Percentiles rank a stretch among this genome's conserved stretches.
Conservation (phyloP, 2,888 invertebrate species). For the Ptycholaimellus sp. region DNA sequence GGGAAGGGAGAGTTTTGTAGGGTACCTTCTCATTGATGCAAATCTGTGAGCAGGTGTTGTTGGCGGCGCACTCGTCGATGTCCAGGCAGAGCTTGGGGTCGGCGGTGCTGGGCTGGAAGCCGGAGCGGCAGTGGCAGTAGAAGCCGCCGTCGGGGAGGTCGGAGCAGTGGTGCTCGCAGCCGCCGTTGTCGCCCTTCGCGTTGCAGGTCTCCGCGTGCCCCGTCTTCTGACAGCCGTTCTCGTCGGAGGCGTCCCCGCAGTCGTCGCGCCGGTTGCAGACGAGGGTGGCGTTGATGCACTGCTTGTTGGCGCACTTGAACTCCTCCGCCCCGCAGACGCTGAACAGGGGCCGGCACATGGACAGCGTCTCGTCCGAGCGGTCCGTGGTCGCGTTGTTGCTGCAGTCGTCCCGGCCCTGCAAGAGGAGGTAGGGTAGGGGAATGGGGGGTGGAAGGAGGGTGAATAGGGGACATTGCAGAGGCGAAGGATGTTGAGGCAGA, state of each 20-base stretch:
- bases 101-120: conserved; percentile 43
- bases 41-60: conserved; percentile 69
- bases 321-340: conserved; percentile 23
- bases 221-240: conserved; percentile 59
- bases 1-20: too few relatives aligned
- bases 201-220: conserved; percentile 16
- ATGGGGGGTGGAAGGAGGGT: too few relatives aligned
- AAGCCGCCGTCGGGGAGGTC: conserved; percentile 61
- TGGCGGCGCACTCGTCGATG: conserved; percentile 29
- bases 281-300: conserved; percentile 39
- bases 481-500: conserved; percentile 22
- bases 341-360: too few relatives aligned
- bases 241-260: conserved; percentile 43
- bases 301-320: conserved; percentile 28
- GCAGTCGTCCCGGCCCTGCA: too few relatives aligned
- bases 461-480: conserved; percentile 24
- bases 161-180: conserved; percentile 81
- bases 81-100: conserved; percentile 27
- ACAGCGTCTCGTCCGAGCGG: too few relatives aligned
- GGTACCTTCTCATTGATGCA: conserved; percentile 75
- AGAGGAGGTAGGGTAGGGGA: too few relatives aligned
- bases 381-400: too few relatives aligned
- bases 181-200: conserved; percentile 48
- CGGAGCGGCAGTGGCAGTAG: conserved; percentile 74
- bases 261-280: conserved; percentile 23